phyloP scores from a whole-genome alignment of 2,113 vertebrate genomes.

The Lepus europaeus region DNA sequence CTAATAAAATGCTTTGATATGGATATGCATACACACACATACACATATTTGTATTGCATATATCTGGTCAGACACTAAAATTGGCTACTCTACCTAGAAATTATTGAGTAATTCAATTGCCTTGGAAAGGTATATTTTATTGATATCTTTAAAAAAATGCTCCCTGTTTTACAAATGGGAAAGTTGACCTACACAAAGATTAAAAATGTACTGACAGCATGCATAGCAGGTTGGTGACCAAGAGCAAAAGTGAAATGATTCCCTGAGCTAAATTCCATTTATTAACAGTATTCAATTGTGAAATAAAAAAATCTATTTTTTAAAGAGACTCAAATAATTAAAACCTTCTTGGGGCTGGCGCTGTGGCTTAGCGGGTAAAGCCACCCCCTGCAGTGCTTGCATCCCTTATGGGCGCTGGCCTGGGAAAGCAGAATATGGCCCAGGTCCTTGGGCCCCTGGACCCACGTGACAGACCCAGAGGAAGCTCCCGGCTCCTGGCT shows the following conservation, averaged over 20 bases:
- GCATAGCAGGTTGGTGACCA: not conserved
- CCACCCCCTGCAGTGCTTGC: no score
- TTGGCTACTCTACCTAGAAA: conserved; percentile 31
- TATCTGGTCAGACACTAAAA: not conserved
- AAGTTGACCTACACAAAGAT: conserved; percentile 30
- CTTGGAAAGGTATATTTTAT: not conserved
- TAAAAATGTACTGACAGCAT: conserved; percentile 1
- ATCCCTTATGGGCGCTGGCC: no score
- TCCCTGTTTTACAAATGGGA: conserved; percentile 28
- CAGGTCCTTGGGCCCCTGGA: no score
- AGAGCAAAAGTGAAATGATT: conserved; percentile 39
- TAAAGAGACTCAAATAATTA: conserved; percentile 56
- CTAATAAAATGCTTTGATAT: no score
- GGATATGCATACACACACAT: no score
- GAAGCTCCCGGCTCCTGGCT: no score
- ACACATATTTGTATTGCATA: no score
- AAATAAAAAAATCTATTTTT: conserved; percentile 50
- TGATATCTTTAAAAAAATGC: not conserved
- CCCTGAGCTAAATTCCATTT: conserved; percentile 50
- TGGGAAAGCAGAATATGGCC: no score
- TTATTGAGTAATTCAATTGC: conserved; percentile 31
- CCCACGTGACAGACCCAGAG: no score
- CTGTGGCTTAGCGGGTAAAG: no score
- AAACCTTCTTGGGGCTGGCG: not conserved
- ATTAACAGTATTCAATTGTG: conserved; percentile 6